phyloP scores from a whole-genome alignment of 2,888 invertebrate genomes.

The Drosophila buzzatii region DNA sequence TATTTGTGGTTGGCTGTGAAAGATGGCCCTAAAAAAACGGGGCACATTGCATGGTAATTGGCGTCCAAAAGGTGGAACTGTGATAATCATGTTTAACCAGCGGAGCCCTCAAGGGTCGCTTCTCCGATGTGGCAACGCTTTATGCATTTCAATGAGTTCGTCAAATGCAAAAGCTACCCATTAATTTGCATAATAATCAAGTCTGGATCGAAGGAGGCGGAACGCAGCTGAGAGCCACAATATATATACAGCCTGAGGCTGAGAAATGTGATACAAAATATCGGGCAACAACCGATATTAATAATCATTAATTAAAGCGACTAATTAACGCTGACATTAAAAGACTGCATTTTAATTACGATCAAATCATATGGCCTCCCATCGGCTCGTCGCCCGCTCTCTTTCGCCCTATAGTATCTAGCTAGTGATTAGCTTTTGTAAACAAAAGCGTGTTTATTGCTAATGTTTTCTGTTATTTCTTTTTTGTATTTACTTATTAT shows the following conservation, averaged over 20 bases:
- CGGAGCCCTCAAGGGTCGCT: constrained; percentile 37
- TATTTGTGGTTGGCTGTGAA: constrained; percentile 20
- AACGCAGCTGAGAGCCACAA: background rate
- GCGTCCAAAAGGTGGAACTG: constrained; percentile 74
- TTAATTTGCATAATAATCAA: constrained; percentile 80
- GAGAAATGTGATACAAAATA: constrained; percentile 54
- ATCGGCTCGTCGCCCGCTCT: background rate
- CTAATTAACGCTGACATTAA: constrained; percentile 81
- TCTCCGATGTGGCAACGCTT: constrained; percentile 49
- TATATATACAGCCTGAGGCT: constrained; percentile 6
- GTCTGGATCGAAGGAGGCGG: constrained; percentile 15
- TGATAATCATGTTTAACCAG: constrained; percentile 78
- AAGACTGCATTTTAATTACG: constrained; percentile 74
- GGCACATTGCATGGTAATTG: constrained; percentile 68
- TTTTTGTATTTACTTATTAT: background rate
- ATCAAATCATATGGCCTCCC: constrained; percentile 16
- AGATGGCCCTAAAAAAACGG: constrained; percentile 11
- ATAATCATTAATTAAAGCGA: constrained; percentile 79
- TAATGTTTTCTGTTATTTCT: background rate
- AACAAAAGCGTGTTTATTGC: constrained; percentile 10
- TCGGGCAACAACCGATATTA: constrained; percentile 74
- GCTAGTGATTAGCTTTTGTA: constrained; percentile 14
- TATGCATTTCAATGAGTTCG: constrained; percentile 76
- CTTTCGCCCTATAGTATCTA: background rate
- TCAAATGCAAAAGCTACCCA: constrained; percentile 71